Percentiles rank a stretch among this genome's conserved stretches.
phyloP scores from a whole-genome alignment of 1,140 invertebrate species.

The Drosophila arizonae region DNA sequence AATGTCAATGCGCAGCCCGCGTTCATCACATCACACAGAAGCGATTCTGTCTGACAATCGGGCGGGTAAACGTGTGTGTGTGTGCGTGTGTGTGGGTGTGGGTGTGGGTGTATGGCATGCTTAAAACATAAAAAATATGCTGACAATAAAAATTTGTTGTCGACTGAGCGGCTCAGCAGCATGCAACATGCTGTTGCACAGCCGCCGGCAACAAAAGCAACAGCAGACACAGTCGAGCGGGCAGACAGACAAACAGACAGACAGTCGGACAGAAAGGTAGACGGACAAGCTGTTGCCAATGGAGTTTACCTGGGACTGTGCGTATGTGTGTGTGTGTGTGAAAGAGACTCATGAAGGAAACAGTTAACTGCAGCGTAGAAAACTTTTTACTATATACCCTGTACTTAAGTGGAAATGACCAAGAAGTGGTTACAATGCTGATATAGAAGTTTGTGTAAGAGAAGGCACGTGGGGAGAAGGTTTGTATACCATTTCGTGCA shows the following conservation, averaged over 20 bases:
- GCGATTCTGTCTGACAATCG: constrained; percentile 21
- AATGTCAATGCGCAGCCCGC: constrained; percentile 70
- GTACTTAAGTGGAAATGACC: neutral
- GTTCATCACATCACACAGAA: constrained; percentile 64
- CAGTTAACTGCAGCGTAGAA: constrained; percentile 27
- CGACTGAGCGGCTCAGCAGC: constrained; percentile 67
- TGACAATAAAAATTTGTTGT: constrained; percentile 78
- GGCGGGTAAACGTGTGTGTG: neutral
- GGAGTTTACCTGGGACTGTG: constrained; percentile 21
- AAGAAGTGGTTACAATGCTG: neutral
- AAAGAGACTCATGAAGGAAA: constrained; percentile 15
- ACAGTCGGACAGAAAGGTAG: constrained; percentile 11
- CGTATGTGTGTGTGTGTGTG: neutral
- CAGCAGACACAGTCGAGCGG: constrained; percentile 26
- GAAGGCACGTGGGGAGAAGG: no score
- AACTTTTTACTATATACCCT: constrained; percentile 23
- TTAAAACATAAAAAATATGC: constrained; percentile 77
- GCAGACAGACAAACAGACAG: constrained; percentile 7
- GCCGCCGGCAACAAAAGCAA: constrained; percentile 38
- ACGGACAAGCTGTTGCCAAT: constrained; percentile 13
- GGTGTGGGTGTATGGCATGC: constrained; percentile 26
- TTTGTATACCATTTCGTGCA: no score
- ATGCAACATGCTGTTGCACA: constrained; percentile 79
- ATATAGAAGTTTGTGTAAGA: no score
- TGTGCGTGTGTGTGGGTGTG: neutral